Conservation (phyloP, 2,888 invertebrate genomes). For the Adelognathus sp. region DNA sequence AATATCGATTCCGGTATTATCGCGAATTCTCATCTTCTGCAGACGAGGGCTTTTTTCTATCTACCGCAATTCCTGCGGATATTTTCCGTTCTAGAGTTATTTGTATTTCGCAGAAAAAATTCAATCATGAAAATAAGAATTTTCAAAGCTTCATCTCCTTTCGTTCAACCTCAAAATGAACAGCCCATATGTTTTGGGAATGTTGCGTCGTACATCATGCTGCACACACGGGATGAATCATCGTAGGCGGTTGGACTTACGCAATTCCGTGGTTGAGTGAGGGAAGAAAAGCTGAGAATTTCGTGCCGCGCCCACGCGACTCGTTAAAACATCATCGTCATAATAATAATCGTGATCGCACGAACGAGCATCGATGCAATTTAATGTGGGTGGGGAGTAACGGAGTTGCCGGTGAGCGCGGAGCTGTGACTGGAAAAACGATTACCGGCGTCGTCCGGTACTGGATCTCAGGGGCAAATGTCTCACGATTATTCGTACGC, state of each 20-base stretch:
- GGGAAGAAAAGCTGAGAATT: slow-evolving; percentile 35
- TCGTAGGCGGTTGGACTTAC: slow-evolving; percentile 29
- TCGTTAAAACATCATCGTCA: slow-evolving; percentile 22
- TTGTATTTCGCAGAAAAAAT: not conserved
- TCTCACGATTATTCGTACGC: slow-evolving; percentile 20
- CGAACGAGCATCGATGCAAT: slow-evolving; percentile 33
- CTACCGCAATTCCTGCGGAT: not conserved
- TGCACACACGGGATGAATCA: slow-evolving; percentile 33
- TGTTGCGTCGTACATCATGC: slow-evolving; percentile 6
- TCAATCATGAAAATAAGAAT: not conserved
- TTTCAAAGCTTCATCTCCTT: not conserved
- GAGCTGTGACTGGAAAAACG: slow-evolving; percentile 49
- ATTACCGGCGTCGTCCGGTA: slow-evolving; percentile 36
- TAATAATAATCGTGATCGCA: slow-evolving; percentile 34
- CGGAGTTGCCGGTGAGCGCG: slow-evolving; percentile 13
- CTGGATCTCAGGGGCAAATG: slow-evolving; percentile 22
- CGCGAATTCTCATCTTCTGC: slow-evolving; percentile 19
- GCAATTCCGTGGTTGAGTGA: slow-evolving; percentile 37
- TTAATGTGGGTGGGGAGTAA: slow-evolving; percentile 7
- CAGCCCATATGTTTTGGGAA: not conserved
- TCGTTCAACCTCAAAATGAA: not conserved
- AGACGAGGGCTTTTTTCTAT: not conserved
- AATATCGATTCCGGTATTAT: slow-evolving; percentile 57
- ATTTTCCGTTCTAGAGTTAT: not conserved
- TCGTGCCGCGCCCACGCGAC: slow-evolving; percentile 32